These are phyloP conservation scores for Melanotaenia trifasciata DNA, from an alignment of 2,797 vertebrate genomes.

Conservation along the genomic window DNA sequence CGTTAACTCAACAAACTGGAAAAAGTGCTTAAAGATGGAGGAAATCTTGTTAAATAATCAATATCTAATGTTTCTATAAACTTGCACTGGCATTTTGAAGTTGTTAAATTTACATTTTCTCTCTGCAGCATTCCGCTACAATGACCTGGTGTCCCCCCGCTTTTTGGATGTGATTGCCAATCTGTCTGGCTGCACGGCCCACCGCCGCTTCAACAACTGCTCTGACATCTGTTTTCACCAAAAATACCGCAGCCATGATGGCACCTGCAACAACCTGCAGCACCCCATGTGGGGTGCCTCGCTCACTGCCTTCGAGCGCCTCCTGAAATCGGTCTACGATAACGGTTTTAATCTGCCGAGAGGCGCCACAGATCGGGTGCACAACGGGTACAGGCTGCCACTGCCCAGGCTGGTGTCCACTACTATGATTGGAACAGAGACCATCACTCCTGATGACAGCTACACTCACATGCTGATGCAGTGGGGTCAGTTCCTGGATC, in stretches of 20 bases:
- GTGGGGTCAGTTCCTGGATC: slow-evolving; percentile 99
- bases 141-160: slow-evolving; percentile 95
- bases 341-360: slow-evolving; percentile 97
- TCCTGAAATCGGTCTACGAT: slow-evolving; percentile 94
- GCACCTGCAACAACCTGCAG: slow-evolving; percentile 98
- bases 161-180: slow-evolving; percentile 97
- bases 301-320: slow-evolving; percentile 93
- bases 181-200: slow-evolving; percentile 94
- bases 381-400: slow-evolving; percentile 89
- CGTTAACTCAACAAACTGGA: no score
- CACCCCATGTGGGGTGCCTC: slow-evolving; percentile 99
- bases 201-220: slow-evolving; percentile 95
- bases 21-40: no score
- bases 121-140: slow-evolving; percentile 93
- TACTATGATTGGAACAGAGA: slow-evolving; percentile 91
- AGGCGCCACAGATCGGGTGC: slow-evolving; percentile 84
- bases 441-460: slow-evolving; percentile 90
- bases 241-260: slow-evolving; percentile 95
- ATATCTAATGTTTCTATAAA: no score
- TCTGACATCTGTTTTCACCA: slow-evolving; percentile 98
- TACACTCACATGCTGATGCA: slow-evolving; percentile 99
- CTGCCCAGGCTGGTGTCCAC: slow-evolving; percentile 94
- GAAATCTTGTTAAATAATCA: no score
- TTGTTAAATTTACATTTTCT: background rate
- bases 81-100: no score